Conservation (phyloP, 1,140 invertebrate species). For the Whitmania pigra region DNA sequence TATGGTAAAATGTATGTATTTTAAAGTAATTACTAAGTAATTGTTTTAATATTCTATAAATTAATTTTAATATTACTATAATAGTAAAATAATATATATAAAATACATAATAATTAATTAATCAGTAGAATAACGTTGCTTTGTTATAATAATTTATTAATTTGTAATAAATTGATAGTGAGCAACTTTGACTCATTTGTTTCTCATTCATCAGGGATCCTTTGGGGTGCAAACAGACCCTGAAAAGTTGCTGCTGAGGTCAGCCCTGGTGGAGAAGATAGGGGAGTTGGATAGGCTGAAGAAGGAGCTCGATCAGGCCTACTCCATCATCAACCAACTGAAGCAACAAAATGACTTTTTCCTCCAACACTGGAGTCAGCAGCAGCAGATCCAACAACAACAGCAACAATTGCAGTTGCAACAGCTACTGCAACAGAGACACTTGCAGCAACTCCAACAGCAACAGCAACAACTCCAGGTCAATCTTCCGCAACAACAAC, state of each 20-base stretch:
- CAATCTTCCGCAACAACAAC: not conserved
- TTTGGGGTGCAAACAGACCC: not conserved
- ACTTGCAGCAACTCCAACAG: not conserved
- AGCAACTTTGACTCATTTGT: too few species aligned
- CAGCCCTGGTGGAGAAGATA: slow-evolving; percentile 22
- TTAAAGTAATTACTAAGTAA: too few species aligned
- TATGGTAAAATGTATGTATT: too few species aligned
- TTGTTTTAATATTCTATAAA: too few species aligned
- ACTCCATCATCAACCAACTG: slow-evolving; percentile 22
- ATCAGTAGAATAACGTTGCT: too few species aligned
- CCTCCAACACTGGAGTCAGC: slow-evolving; percentile 10
- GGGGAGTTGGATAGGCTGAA: slow-evolving; percentile 23
- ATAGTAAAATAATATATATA: too few species aligned
- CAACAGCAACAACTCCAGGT: not conserved
- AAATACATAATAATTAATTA: too few species aligned
- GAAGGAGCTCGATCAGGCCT: slow-evolving; percentile 23
- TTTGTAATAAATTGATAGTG: too few species aligned
- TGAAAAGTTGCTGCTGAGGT: slow-evolving; percentile 22
- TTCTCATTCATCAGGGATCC: too few species aligned
- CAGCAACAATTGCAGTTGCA: not conserved
- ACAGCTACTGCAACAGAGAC: not conserved
- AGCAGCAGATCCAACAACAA: slow-evolving; percentile 5
- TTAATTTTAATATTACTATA: too few species aligned
- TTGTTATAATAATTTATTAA: too few species aligned
- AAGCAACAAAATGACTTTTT: slow-evolving; percentile 19